Conservation (phyloP, 2,888 invertebrate species). For the Rugalucina vietnamica region DNA sequence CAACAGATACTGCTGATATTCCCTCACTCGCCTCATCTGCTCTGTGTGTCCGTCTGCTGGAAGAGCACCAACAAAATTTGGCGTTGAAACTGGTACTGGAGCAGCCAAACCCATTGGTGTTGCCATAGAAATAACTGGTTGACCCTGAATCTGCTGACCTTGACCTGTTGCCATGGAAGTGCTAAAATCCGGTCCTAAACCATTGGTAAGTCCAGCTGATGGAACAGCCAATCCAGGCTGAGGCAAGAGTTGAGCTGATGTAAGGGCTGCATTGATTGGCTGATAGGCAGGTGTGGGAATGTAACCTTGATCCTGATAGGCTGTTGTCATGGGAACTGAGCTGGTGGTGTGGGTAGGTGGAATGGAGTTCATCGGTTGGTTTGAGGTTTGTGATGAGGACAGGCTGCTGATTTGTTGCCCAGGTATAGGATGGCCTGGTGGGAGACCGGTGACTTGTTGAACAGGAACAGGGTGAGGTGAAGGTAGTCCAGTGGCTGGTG, state of each 20-base stretch:
- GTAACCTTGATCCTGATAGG: constrained; percentile 36
- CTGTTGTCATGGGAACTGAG: constrained; percentile 46
- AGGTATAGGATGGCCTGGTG: not conserved
- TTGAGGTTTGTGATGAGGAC: constrained; percentile 54
- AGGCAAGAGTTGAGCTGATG: constrained; percentile 49
- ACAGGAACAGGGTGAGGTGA: not conserved
- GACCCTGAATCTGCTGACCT: not conserved
- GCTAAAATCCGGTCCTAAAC: not conserved
- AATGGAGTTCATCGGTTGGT: constrained; percentile 63
- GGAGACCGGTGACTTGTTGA: not conserved
- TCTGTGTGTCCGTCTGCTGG: constrained; percentile 48
- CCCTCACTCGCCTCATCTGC: constrained; percentile 68
- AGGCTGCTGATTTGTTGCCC: constrained; percentile 47
- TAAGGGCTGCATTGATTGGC: constrained; percentile 51
- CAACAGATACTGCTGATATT: constrained; percentile 73
- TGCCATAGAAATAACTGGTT: constrained; percentile 28
- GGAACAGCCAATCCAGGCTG: not conserved
- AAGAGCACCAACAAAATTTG: constrained; percentile 53
- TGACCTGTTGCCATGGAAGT: not conserved
- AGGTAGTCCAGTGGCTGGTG: constrained; percentile 4
- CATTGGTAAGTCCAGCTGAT: not conserved
- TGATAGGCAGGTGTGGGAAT: constrained; percentile 43
- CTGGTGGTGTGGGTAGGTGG: constrained; percentile 60
- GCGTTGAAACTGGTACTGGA: constrained; percentile 53
- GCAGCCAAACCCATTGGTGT: constrained; percentile 31